Base-by-base conservation (phyloP, 2,797 vertebrate genomes). In the Mallotus villosus region DNA sequence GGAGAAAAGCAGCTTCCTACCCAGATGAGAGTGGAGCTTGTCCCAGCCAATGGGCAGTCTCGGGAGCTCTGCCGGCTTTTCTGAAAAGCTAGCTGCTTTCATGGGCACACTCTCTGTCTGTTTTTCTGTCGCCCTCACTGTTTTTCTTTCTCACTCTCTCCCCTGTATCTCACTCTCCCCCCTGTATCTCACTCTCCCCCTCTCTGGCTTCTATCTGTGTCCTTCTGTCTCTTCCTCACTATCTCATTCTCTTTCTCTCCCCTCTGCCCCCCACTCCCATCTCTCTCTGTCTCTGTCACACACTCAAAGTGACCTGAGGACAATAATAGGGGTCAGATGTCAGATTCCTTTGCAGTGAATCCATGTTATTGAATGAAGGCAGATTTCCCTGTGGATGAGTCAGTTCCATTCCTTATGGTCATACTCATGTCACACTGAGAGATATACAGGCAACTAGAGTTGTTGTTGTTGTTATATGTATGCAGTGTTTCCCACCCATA, bases 1-100 rank as follows among this genome's bases (percentile, higher is more conserved):
- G 21, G 82, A n/a, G 66, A 46, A 85, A 86, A 84, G 78, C 75
- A 72, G 72, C 81, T 88, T 91, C 90, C 86, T 91, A 82, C 76
- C 80, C 65, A 75, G 14, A 16, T 8, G 57, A 77, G 74, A 77
- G 83, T 67, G 12, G 49, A 57, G 61, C 14, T 37, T 53, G 67
- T 63, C 32, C 22, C 41, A 62, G 65, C 65, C 71, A 72, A 41
- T 27, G 29, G 22, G 29, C 32, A 17, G 67, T 53, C 32, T 51
- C 19, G 64, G 22, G 77, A 80, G 84, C 82, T 82, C 74, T 46
- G 2, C 68, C 49, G 81, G 79, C 87, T 84, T 83, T 85, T 77
- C 70, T 81, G 86, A 86, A 89, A 89, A 88, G 84, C 85, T 67
- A 80, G 37, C 63, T 75, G 77, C 76, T 74, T 73, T 61, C 76